Conservation (phyloP, 1,140 invertebrate genomes). For the Dryas iulia region DNA sequence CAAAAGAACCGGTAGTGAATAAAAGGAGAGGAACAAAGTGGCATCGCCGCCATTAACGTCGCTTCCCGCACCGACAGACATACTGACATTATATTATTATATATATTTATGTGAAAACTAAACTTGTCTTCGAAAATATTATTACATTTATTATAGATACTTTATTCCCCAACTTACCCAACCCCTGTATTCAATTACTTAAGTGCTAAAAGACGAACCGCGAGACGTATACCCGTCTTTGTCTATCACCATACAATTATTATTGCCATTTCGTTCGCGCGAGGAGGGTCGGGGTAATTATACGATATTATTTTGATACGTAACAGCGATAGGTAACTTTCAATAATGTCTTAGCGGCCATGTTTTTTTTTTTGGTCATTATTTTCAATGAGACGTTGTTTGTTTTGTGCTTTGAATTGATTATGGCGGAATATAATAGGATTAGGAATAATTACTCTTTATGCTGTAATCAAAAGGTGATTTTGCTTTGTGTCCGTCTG, state of each 20-base stretch:
- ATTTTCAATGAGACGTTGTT: slow-evolving; percentile 34
- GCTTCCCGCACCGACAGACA: slow-evolving; percentile 29
- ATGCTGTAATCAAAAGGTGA: background rate
- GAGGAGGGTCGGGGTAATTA: slow-evolving; percentile 65
- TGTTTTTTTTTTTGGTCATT: slow-evolving; percentile 60
- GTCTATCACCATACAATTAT: slow-evolving; percentile 28
- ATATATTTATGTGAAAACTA: slow-evolving; percentile 61
- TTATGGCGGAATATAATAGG: slow-evolving; percentile 4
- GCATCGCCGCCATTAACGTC: background rate
- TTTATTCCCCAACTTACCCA: slow-evolving; percentile 59
- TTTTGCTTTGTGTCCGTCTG: background rate
- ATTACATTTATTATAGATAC: slow-evolving; percentile 69
- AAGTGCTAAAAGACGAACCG: slow-evolving; percentile 63
- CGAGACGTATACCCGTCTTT: slow-evolving; percentile 44
- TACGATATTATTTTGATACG: slow-evolving; percentile 71
- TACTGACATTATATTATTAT: slow-evolving; percentile 59
- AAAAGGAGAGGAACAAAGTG: background rate
- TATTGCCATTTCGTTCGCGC: slow-evolving; percentile 33
- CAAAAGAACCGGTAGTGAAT: background rate
- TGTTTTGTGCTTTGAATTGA: slow-evolving; percentile 10
- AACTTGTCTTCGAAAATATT: slow-evolving; percentile 51
- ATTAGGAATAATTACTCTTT: slow-evolving; percentile 6
- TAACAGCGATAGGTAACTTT: slow-evolving; percentile 69
- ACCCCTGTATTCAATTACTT: slow-evolving; percentile 74
- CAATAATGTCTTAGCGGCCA: slow-evolving; percentile 60